phyloP scores from a whole-genome alignment of 2,888 invertebrate species.

The Dasysyrphus tricinctus region DNA sequence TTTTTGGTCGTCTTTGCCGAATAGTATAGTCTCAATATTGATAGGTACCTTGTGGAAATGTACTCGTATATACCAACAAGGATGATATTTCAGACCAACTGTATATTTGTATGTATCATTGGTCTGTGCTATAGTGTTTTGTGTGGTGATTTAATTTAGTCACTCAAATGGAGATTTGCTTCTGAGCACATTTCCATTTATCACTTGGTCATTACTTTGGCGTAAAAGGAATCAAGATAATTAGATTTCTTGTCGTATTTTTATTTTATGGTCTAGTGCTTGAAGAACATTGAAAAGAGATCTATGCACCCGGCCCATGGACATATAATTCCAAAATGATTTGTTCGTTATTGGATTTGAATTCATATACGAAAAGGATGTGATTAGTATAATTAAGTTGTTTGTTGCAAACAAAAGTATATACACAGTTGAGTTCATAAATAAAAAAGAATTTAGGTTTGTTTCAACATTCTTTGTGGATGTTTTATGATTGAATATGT shows the following conservation, averaged over 20 bases:
- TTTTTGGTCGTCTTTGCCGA: neutral
- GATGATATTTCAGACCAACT: conserved; percentile 21
- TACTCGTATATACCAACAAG: conserved; percentile 14
- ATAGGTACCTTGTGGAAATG: neutral
- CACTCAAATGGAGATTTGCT: conserved; percentile 65
- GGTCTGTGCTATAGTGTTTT: conserved; percentile 22
- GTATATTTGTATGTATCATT: conserved; percentile 60
- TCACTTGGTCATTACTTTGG: conserved; percentile 69
- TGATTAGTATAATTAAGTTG: conserved; percentile 55
- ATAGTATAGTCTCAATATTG: neutral
- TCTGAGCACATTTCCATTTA: conserved; percentile 68
- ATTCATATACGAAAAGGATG: conserved; percentile 26
- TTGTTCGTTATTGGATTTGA: conserved; percentile 48
- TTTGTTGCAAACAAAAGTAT: neutral
- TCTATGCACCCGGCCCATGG: neutral
- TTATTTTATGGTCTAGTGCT: conserved; percentile 32
- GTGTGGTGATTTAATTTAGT: conserved; percentile 72
- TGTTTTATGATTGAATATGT: no score
- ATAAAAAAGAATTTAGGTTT: no score
- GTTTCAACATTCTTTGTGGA: no score
- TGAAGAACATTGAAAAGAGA: conserved; percentile 20
- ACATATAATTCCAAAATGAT: conserved; percentile 24
- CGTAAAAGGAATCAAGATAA: conserved; percentile 66
- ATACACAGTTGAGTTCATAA: no score
- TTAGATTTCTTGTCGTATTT: conserved; percentile 55